phyloP scores from a whole-genome alignment of 1,140 invertebrate genomes.

The Zaprionus tsacasi region DNA sequence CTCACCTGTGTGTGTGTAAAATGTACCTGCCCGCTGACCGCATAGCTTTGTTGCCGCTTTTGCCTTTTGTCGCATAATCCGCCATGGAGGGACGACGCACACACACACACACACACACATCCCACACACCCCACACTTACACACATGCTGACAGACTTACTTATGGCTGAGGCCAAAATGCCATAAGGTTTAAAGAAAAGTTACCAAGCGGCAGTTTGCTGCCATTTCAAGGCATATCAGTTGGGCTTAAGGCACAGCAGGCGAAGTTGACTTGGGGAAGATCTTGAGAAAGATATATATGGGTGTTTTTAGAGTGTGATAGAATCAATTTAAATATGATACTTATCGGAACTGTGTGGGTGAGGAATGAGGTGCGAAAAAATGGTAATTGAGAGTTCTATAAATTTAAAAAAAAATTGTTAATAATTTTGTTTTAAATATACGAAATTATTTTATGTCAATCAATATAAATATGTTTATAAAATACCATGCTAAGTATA shows the following conservation, averaged over 20 bases:
- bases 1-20: constrained; percentile 24
- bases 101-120: background rate
- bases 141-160: constrained; percentile 76
- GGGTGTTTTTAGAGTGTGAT: background rate
- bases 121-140: constrained; percentile 12
- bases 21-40: constrained; percentile 63
- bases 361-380: background rate
- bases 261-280: background rate
- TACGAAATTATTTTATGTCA: too few relatives aligned
- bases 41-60: constrained; percentile 64
- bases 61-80: constrained; percentile 76
- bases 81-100: constrained; percentile 20
- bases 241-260: background rate
- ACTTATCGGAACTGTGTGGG: background rate
- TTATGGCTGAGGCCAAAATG: constrained; percentile 67
- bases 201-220: constrained; percentile 50
- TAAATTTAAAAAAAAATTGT: too few relatives aligned
- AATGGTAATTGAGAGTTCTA: too few relatives aligned
- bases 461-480: too few relatives aligned
- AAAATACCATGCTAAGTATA: too few relatives aligned
- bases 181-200: constrained; percentile 79
- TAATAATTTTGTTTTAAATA: too few relatives aligned
- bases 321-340: background rate
- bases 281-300: background rate
- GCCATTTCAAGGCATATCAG: constrained; percentile 23